phyloP scores from a whole-genome alignment of 1,140 invertebrate genomes.

The Artemia franciscana region DNA sequence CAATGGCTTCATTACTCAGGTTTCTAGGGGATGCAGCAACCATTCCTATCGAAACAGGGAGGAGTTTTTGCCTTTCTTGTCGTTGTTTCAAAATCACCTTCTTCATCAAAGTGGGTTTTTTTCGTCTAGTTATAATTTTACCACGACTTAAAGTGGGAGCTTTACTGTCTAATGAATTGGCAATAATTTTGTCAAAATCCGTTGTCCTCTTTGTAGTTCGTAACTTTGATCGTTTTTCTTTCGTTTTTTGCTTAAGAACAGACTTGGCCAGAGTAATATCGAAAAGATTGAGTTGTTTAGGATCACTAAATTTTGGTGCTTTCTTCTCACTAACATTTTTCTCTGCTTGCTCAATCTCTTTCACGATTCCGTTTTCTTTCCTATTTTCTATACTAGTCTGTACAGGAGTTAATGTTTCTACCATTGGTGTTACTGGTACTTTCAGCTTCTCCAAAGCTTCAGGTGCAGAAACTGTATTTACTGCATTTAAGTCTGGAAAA shows the following conservation, averaged over 20 bases:
- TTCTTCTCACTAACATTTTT: too few relatives aligned
- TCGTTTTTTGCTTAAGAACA: conserved; percentile 3
- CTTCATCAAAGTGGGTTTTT: conserved; percentile 5
- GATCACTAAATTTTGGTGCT: too few relatives aligned
- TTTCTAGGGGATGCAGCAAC: not conserved
- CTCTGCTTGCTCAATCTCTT: too few relatives aligned
- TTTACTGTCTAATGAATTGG: conserved; percentile 4
- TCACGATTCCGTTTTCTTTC: too few relatives aligned
- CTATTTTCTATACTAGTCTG: too few relatives aligned
- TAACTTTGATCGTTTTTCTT: conserved; percentile 1
- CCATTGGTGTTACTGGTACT: too few relatives aligned
- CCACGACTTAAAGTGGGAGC: conserved; percentile 6
- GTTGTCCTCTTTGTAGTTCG: not conserved
- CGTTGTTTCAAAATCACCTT: conserved; percentile 2
- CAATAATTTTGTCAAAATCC: not conserved
- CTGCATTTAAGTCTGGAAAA: too few relatives aligned
- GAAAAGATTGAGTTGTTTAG: too few relatives aligned
- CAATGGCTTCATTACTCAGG: not conserved
- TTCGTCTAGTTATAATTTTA: conserved; percentile 7
- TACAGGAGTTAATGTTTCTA: too few relatives aligned
- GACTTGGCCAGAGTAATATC: too few relatives aligned
- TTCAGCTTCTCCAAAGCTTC: too few relatives aligned
- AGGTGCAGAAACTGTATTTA: too few relatives aligned
- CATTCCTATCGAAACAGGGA: not conserved
- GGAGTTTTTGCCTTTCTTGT: conserved; percentile 2